These are phyloP conservation scores for Taeniopygia guttata DNA, from an alignment of 2,797 vertebrate genomes.

Conservation along the genomic window DNA sequence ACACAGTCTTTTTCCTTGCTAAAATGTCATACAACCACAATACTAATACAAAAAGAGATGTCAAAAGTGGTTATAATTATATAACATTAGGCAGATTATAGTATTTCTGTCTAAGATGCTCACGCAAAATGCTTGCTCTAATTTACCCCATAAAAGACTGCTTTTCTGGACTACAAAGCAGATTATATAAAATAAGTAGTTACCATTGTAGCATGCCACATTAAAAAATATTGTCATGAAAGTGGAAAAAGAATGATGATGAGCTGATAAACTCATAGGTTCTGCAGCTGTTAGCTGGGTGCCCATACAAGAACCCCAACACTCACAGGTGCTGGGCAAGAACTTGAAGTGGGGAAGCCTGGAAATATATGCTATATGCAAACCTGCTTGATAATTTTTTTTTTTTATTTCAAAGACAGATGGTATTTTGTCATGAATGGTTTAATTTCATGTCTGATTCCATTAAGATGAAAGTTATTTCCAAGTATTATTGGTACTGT, in stretches of 20 bases:
- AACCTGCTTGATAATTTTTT: background rate
- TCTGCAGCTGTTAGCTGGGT: background rate
- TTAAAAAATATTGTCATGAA: background rate
- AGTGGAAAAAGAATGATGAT: background rate
- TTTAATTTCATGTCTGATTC: background rate
- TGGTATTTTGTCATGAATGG: background rate
- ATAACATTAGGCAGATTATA: background rate
- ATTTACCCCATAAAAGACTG: background rate
- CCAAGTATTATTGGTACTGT: background rate
- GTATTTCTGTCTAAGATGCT: background rate
- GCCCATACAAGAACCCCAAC: fast-evolving
- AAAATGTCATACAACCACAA: background rate
- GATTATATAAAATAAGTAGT: background rate
- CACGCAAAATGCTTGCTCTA: background rate
- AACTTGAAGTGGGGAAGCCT: background rate
- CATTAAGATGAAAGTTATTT: background rate
- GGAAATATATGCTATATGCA: background rate
- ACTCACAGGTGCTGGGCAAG: background rate
- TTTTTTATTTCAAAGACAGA: background rate
- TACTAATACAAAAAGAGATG: background rate
- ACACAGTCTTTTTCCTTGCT: background rate
- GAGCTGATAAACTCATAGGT: background rate
- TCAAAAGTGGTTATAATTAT: background rate
- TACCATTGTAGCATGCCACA: background rate
- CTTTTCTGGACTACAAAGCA: background rate